A percentile compares a stretch with the other conserved stretches of the same genome.
Conservation (phyloP, 2,888 invertebrate species). For the Drosophila basisetae region DNA sequence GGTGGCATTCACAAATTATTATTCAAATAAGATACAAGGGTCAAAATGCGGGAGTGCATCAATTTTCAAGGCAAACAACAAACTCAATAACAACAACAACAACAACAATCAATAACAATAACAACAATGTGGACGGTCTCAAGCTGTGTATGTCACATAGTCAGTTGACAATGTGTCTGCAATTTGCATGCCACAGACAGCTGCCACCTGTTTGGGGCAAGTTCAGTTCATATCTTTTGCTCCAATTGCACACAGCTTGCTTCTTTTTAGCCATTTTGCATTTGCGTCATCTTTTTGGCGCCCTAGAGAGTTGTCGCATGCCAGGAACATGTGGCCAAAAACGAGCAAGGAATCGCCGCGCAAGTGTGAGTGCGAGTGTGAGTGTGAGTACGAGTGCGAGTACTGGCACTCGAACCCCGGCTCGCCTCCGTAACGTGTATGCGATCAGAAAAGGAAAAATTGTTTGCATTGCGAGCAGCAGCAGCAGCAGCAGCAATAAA, state of each 20-base stretch:
- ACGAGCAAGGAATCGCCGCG: constrained; percentile 45
- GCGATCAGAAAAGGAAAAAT: constrained; percentile 54
- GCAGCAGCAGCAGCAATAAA: constrained; percentile 39
- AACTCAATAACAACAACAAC: background rate
- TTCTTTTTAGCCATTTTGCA: constrained; percentile 34
- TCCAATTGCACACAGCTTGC: constrained; percentile 9
- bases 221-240: constrained; percentile 9
- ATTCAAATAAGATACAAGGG: background rate
- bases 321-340: constrained; percentile 32
- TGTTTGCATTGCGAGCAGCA: constrained; percentile 31
- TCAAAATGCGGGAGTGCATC: background rate
- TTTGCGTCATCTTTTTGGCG: constrained; percentile 40
- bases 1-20: background rate
- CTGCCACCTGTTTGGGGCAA: constrained; percentile 35
- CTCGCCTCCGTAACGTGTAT: constrained; percentile 16
- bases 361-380: background rate
- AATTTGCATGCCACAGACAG: constrained; percentile 33
- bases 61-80: background rate
- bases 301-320: constrained; percentile 5
- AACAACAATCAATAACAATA: background rate
- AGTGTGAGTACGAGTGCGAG: background rate
- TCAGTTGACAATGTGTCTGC: constrained; percentile 4
- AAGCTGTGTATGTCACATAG: constrained; percentile 3
- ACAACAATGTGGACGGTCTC: background rate
- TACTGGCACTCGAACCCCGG: constrained; percentile 19